These are phyloP conservation scores for Philhelius pedissequus DNA, from an alignment of 2,888 invertebrate genomes.

Conservation along the genomic window DNA sequence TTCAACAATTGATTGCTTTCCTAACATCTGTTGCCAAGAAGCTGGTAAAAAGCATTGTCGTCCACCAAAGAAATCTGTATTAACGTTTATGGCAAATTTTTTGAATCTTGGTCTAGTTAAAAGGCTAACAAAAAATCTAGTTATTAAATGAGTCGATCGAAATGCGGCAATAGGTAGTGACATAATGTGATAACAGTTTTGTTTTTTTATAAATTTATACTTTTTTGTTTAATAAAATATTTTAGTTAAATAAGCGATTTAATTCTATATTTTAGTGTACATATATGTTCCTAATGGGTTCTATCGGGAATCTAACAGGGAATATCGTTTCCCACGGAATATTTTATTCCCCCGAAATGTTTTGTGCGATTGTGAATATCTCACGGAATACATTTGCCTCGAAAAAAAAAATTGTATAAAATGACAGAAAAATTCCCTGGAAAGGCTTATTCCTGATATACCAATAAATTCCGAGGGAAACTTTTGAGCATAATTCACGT, in stretches of 20 bases:
- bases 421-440: too few species aligned
- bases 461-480: too few species aligned
- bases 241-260: not conserved
- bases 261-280: too few species aligned
- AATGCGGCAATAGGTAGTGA: not conserved
- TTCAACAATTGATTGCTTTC: slow-evolving; percentile 87
- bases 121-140: slow-evolving; percentile 77
- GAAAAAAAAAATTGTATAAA: too few species aligned
- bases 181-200: slow-evolving; percentile 45
- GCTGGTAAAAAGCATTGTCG: slow-evolving; percentile 85
- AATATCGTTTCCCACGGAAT: too few species aligned
- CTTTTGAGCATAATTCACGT: too few species aligned
- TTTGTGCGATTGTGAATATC: too few species aligned
- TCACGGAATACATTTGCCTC: too few species aligned
- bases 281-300: too few species aligned
- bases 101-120: slow-evolving; percentile 78
- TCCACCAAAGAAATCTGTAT: slow-evolving; percentile 85
- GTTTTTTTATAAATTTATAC: slow-evolving; percentile 6
- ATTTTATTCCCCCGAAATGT: too few species aligned
- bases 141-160: slow-evolving; percentile 73
- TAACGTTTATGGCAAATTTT: slow-evolving; percentile 83
- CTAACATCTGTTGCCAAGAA: slow-evolving; percentile 89
- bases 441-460: too few species aligned
- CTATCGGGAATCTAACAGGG: too few species aligned
- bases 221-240: not conserved